Base-by-base conservation (phyloP, 2,888 invertebrate genomes). In the Drosophila pegasa region DNA sequence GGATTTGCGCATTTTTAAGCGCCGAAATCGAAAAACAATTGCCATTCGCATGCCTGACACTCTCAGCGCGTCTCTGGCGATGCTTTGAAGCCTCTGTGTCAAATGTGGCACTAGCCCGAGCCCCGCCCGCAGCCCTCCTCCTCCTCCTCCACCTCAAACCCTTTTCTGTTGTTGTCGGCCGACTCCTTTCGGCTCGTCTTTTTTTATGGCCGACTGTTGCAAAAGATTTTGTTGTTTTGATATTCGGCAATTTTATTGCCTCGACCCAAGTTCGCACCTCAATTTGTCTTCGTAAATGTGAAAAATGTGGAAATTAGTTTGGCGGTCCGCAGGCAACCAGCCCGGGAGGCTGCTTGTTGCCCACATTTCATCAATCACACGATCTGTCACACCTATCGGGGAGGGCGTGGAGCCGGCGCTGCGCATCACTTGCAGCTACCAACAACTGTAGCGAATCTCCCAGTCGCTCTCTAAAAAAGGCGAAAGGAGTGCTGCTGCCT, bases 291-390 rank as follows among this genome's bases (percentile, higher is more conserved):
- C 89, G 90, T 80, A 90, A 90, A 90, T 90, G 91, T 85, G 91
- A 90, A 90, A 90, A 91, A 89, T 90, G 91, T 90, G 91, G 91
- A 91, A 90, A 91, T 90, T 90, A 91, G 90, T 84, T 85, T 90
- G 75, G 71, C 74, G 85, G 79, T 74, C 77, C 72, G 51, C 60
- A 55, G 38, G 38, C 50, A 12, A 56, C 18, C 3, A 12, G 63
- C 18, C 3, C 35, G 38, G 38, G 38, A 27, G 52, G 14, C 52
- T 5, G n/a, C 22, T 48, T 22, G 18, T 47, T 41, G 68, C 61
- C 51, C 57, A 74, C 75, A 78, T 90, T 90, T 88, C 90, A 90
- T 90, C 90, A 90, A 90, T 90, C 91, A 90, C 89, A 84, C 76
- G 80, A 80, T 77, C 68, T 82, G 91, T 90, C 90, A 90, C 90